Evolutionary conservation across 2,113 vertebrate genomes (phyloP).

Genomic region (Ctenomys sociabilis): DNA sequence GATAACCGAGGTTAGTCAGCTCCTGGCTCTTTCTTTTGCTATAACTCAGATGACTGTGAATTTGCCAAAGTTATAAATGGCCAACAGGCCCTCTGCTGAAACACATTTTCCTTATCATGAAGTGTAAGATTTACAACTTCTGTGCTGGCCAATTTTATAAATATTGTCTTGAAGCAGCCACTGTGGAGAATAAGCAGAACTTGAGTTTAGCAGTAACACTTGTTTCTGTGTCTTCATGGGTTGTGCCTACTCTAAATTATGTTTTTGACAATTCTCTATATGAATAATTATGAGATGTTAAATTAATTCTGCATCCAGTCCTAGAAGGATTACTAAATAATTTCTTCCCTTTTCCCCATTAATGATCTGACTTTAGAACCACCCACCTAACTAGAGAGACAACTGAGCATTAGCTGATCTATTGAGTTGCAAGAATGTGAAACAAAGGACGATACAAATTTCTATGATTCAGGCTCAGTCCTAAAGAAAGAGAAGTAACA

Average conservation of each 20-base stretch:
- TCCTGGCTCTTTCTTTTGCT: constrained; percentile 63
- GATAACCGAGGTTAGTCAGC: constrained; percentile 55
- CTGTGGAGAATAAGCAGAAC: constrained; percentile 2
- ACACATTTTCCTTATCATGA: constrained; percentile 59
- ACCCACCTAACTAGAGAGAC: not conserved
- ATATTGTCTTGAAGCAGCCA: not conserved
- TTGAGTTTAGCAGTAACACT: not conserved
- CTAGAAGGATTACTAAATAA: not conserved
- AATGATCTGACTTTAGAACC: constrained; percentile 17
- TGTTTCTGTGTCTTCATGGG: not conserved
- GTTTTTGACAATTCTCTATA: constrained; percentile 30
- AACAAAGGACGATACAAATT: not conserved
- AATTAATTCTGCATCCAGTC: not conserved
- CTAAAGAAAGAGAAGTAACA: not conserved
- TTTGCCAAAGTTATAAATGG: constrained; percentile 70
- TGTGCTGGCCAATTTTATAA: constrained; percentile 39
- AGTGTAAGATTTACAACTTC: constrained; percentile 29
- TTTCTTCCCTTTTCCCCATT: not conserved
- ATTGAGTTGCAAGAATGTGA: not conserved
- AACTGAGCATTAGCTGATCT: not conserved
- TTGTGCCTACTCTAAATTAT: not conserved
- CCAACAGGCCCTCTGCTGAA: not conserved
- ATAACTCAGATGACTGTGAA: constrained; percentile 60
- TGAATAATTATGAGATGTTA: not conserved
- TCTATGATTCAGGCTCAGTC: not conserved